Conservation (phyloP, 2,888 invertebrate genomes). For the Ypsolopha sequella region DNA sequence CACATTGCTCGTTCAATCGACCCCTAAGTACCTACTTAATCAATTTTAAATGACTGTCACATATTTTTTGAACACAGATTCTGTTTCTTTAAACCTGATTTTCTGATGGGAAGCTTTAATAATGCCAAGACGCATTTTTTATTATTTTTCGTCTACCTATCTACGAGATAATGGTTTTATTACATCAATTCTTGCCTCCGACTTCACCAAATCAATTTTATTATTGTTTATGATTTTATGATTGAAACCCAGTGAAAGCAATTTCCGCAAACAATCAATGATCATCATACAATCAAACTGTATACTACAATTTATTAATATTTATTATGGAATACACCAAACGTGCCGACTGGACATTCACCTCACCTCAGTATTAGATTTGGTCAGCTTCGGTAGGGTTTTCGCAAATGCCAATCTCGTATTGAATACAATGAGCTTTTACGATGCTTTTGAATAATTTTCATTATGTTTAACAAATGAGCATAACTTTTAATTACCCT, state of each 20-base stretch:
- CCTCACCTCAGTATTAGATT: neutral
- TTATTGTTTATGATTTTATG: conserved; percentile 3
- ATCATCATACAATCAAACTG: neutral
- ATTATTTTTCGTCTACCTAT: neutral
- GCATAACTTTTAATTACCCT: too few relatives aligned
- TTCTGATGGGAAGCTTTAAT: too few relatives aligned
- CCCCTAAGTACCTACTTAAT: neutral
- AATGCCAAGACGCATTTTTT: too few relatives aligned
- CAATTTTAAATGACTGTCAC: conserved; percentile 1
- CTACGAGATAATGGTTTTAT: conserved; percentile 1
- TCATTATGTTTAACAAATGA: too few relatives aligned
- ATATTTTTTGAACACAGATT: neutral
- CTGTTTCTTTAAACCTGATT: too few relatives aligned
- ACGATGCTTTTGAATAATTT: too few relatives aligned
- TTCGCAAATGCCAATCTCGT: too few relatives aligned
- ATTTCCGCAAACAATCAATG: neutral
- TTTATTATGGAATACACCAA: neutral
- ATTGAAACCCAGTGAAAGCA: conserved; percentile 4
- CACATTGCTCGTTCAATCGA: neutral
- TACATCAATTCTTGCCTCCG: conserved; percentile 2
- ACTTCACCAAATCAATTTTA: conserved; percentile 2
- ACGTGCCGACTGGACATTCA: neutral
- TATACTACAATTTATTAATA: conserved; percentile 1
- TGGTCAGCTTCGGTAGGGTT: too few relatives aligned
- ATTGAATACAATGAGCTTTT: too few relatives aligned